Evolutionary conservation across 2,797 vertebrate species (phyloP), one percentile per base, ranked within the genome.

Genomic region (Alauda arvensis): DNA sequence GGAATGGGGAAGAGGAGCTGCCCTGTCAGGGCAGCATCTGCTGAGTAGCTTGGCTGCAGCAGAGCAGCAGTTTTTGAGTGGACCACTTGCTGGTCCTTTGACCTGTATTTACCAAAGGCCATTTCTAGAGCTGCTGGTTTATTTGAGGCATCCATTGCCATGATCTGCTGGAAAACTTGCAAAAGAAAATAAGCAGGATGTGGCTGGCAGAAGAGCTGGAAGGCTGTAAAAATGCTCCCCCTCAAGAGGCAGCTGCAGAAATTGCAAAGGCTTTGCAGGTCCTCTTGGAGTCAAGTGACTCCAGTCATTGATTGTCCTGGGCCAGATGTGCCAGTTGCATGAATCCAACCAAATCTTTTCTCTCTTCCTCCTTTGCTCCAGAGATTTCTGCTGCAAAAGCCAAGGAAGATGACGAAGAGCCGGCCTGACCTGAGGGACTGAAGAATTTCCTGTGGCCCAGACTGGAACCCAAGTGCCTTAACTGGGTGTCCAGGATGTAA

Each of bases 401-500:
- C 29, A 10, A 33, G 24, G 1, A 7, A 21, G n/a, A n/a, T n/a
- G n/a, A n/a, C n/a, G n/a, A n/a, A 10, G 18, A 51, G 12, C 46
- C 4, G 2, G 24, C 6, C 31, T 51, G 94, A 96, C 24, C 92
- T 99, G 96, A 45, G 98, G 98, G 72, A 92, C 89, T 4, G 96
- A 20, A 98, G 82, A 98, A 98, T 46, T 97, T 98, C 84, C 96
- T 98, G 85, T 98, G 98, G 97, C 97, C 98, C 57, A 96, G 96
- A 88, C 96, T 98, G 96, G 95, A 97, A 93, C 91, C n/a, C 34
- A 96, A 88, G 96, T 88, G 92, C 95, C 95, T 91, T 97, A 96
- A 92, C 6, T 96, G 91, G 95, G 92, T 91, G 77, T 94, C 62
- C 31, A 53, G 88, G 45, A 49, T 63, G 55, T 42, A 63, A 87